These are phyloP conservation scores for Tetanocera ferruginea DNA, from an alignment of 2,888 invertebrate species.

Conservation along the genomic window DNA sequence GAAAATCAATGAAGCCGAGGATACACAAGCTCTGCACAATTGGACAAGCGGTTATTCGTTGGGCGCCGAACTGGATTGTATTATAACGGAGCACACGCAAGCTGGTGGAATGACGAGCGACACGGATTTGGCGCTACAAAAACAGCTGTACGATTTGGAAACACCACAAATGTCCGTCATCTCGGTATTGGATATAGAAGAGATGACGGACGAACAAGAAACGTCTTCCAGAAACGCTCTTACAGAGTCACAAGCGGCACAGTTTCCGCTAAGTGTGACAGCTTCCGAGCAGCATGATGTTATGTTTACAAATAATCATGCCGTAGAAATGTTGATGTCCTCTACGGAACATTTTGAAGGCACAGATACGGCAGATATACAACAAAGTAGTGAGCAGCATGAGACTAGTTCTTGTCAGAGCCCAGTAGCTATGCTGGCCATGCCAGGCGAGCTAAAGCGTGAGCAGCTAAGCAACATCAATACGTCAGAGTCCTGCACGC, in stretches of 20 bases:
- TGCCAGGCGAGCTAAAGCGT: slow-evolving; percentile 42
- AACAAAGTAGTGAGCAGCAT: slow-evolving; percentile 1
- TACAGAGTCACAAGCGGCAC: not conserved
- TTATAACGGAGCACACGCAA: slow-evolving; percentile 53
- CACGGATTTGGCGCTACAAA: slow-evolving; percentile 40
- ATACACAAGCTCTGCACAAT: slow-evolving; percentile 46
- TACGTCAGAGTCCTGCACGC: slow-evolving; percentile 12
- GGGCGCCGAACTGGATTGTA: slow-evolving; percentile 59
- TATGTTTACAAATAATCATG: not conserved
- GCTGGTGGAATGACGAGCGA: slow-evolving; percentile 19
- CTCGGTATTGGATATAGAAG: slow-evolving; percentile 51
- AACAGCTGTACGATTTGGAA: slow-evolving; percentile 54
- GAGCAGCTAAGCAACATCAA: slow-evolving; percentile 39
- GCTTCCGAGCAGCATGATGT: not conserved
- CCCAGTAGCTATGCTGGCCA: not conserved
- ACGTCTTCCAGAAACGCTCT: not conserved
- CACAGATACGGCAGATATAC: not conserved
- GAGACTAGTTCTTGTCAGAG: not conserved
- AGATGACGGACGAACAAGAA: slow-evolving; percentile 41
- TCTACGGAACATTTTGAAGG: not conserved
- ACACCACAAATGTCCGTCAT: slow-evolving; percentile 58
- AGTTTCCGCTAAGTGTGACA: not conserved
- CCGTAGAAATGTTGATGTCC: not conserved
- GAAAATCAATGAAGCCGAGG: slow-evolving; percentile 41
- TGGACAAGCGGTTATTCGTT: slow-evolving; percentile 58